A percentile compares a stretch with the other conserved stretches of the same genome.
These are phyloP conservation scores for Cirrhinus molitorella DNA, from an alignment of 2,797 vertebrate species.

Conservation along the genomic window DNA sequence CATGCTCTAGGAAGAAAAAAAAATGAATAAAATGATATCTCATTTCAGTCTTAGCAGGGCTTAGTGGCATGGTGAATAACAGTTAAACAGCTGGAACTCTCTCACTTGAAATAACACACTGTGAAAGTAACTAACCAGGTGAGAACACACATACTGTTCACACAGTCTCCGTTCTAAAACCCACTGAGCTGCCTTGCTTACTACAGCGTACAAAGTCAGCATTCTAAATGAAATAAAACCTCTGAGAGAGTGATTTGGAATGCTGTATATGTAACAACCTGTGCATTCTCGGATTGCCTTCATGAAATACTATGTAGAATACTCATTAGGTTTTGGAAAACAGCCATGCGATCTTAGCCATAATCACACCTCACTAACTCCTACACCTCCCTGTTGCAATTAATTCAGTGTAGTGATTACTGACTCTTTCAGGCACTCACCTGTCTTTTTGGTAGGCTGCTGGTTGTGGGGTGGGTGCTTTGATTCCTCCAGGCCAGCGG, in stretches of 20 bases:
- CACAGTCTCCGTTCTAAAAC: not conserved
- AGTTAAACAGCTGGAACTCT: constrained; percentile 20
- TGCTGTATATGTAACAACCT: not conserved
- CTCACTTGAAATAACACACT: constrained; percentile 21
- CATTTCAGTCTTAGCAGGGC: constrained; percentile 9
- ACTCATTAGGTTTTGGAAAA: not conserved
- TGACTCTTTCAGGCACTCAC: constrained; percentile 69
- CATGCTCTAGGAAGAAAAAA: not conserved
- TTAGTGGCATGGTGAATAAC: not conserved
- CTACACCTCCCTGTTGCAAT: not conserved
- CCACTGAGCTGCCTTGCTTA: not conserved
- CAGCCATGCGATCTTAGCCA: not conserved
- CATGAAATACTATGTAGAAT: not conserved
- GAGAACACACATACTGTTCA: not conserved
- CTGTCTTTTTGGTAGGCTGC: constrained; percentile 79
- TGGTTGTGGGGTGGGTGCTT: constrained; percentile 75
- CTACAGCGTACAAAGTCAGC: not conserved
- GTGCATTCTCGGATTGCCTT: not conserved
- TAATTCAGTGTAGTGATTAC: not conserved
- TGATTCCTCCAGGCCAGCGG: constrained; percentile 89
- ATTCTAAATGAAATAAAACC: not conserved
- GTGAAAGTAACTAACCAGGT: constrained; percentile 20
- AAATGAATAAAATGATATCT: not conserved
- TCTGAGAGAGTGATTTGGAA: not conserved
- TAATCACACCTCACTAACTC: not conserved